These are phyloP conservation scores for Lanistes nyassanus DNA, from an alignment of 1,140 invertebrate species.

Conservation along the genomic window DNA sequence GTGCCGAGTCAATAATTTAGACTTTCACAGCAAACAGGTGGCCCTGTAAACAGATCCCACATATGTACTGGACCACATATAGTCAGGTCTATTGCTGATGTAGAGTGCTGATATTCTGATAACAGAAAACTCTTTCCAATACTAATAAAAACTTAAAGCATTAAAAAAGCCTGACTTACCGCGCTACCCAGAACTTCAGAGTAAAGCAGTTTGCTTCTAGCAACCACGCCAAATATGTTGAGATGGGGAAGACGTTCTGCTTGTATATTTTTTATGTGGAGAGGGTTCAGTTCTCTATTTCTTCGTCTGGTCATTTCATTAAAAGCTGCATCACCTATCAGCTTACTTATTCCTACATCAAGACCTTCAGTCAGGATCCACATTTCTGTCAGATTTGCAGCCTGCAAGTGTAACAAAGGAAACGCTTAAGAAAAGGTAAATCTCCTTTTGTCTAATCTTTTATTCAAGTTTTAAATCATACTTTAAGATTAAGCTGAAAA, in stretches of 20 bases:
- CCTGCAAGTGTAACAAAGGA: conserved; percentile 35
- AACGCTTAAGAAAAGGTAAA: too few relatives aligned
- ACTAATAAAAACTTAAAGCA: background rate
- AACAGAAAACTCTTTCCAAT: background rate
- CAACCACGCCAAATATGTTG: conserved; percentile 49
- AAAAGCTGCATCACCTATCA: conserved; percentile 64
- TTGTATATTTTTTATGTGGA: conserved; percentile 20
- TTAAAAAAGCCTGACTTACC: conserved; percentile 30
- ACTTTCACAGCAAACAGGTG: too few relatives aligned
- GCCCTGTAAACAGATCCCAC: too few relatives aligned
- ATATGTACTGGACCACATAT: too few relatives aligned
- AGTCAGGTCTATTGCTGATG: too few relatives aligned
- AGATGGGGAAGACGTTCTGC: conserved; percentile 37
- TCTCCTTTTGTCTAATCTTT: too few relatives aligned
- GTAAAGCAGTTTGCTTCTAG: conserved; percentile 41
- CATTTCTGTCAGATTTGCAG: conserved; percentile 67
- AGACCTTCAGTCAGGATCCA: conserved; percentile 68
- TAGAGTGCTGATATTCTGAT: too few relatives aligned
- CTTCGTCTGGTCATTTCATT: conserved; percentile 49
- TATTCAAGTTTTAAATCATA: too few relatives aligned
- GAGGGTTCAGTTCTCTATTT: conserved; percentile 22
- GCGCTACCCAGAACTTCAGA: conserved; percentile 40
- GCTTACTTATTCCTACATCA: conserved; percentile 60
- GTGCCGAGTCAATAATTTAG: too few relatives aligned
- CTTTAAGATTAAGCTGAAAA: too few relatives aligned